Base-by-base conservation (phyloP, 1,140 invertebrate genomes). In the Macrotrachela quadricornifera region DNA sequence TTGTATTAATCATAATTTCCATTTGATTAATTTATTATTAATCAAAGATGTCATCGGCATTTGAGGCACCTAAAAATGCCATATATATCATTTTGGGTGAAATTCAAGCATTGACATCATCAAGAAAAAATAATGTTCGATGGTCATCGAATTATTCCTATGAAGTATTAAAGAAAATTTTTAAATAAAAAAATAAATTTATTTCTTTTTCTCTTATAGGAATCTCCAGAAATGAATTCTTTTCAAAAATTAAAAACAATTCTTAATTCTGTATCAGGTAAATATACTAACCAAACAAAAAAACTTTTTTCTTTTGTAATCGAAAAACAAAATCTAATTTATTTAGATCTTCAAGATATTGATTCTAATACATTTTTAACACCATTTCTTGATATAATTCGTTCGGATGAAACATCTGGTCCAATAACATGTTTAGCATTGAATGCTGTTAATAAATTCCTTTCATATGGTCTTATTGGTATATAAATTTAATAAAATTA, bases 331-430 rank as follows among this genome's bases (percentile, higher is more conserved):
- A n/a, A n/a, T n/a, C n/a, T n/a, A 55, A 50, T 51, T 45, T 49
- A 57, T 60, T 49, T 77, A 69, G 80, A 82, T 67, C 68, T 90
- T 40, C 75, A 77, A 52, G 74, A 83, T n/a, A 64, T 90, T 14
- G 83, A 88, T 59, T 82, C 85, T 3, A 78, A 77, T 53, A 61
- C 64, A 54, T 74, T 72, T 59, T 58, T 76, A 36, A 59, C 75
- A 17, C 90, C 90, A 6, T 95, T 96, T 70, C 71, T 95, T 17
- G 86, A 92, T 67, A 84, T 95, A 1, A 88, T 96, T 55, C 74
- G 84, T 55, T 90, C 87, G 30, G 87, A 91, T 60, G 85, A 91
- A 65, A 94, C 86, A 15, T 88, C 85, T 21, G 88, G 85, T 15
- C 81, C 84, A 42, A 81, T 95, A 6, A 96, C 90, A 49, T 87